Percentiles rank a stretch among this genome's conserved stretches.
phyloP scores from a whole-genome alignment of 2,113 vertebrate species.

The Andinoacara biseriatus region DNA sequence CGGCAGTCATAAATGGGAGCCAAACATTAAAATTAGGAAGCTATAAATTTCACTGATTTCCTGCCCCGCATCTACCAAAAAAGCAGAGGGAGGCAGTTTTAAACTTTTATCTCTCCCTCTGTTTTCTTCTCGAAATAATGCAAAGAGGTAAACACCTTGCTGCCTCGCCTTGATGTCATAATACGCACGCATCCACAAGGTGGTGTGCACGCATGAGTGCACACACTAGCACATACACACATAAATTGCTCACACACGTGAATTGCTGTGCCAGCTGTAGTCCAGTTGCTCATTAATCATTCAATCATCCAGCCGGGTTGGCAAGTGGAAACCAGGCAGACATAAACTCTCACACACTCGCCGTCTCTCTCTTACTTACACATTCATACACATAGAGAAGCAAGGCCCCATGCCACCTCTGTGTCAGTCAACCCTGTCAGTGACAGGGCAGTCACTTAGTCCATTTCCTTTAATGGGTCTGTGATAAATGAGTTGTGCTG shows the following conservation, averaged over 20 bases:
- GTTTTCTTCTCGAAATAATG: not conserved
- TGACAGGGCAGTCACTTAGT: constrained; percentile 52
- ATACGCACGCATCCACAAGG: not conserved
- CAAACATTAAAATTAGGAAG: constrained; percentile 66
- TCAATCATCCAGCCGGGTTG: constrained; percentile 35
- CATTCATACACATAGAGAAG: not conserved
- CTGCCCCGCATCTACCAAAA: constrained; percentile 27
- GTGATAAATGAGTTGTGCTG: constrained; percentile 55
- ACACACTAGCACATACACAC: not conserved
- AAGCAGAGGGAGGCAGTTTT: constrained; percentile 38
- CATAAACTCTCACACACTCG: not conserved
- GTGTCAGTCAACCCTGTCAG: constrained; percentile 44
- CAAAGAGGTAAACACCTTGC: not conserved
- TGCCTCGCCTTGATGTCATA: constrained; percentile 6
- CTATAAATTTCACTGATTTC: constrained; percentile 60
- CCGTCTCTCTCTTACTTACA: not conserved
- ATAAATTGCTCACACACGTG: constrained; percentile 27
- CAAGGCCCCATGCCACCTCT: constrained; percentile 23
- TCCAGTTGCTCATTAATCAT: constrained; percentile 56
- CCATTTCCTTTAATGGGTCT: constrained; percentile 65
- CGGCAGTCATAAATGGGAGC: constrained; percentile 44
- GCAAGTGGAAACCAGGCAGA: constrained; percentile 24
- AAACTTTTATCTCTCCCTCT: not conserved
- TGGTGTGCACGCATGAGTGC: not conserved
- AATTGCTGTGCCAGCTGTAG: constrained; percentile 49